A percentile compares a stretch with the other conserved stretches of the same genome.
Conservation (phyloP, 2,113 vertebrate species). For the Ancistrus triradiatus region DNA sequence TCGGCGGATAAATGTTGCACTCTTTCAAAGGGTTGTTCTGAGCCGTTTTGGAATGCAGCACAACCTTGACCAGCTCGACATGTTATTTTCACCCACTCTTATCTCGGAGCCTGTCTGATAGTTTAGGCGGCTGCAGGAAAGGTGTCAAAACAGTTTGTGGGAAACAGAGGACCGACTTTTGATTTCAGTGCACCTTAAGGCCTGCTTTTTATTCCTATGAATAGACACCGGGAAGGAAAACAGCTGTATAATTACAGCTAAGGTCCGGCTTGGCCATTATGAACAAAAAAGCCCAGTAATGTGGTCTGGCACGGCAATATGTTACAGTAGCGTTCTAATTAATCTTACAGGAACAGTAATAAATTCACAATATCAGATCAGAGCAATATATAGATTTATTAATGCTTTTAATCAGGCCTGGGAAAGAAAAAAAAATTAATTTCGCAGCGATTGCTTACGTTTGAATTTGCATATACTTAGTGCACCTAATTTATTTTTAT, state of each 20-base stretch:
- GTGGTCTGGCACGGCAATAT: constrained; percentile 96
- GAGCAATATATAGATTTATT: constrained; percentile 99
- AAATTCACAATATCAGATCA: constrained; percentile 99
- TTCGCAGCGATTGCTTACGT: constrained; percentile 99
- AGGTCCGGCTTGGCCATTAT: constrained; percentile 97
- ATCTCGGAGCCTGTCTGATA: constrained; percentile 72
- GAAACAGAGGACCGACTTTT: constrained; percentile 67
- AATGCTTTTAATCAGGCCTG: constrained; percentile 99
- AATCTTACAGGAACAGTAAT: constrained; percentile 99
- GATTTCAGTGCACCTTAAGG: constrained; percentile 41
- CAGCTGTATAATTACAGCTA: constrained; percentile 96
- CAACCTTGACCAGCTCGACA: constrained; percentile 89
- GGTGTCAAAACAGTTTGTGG: constrained; percentile 66
- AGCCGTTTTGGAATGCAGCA: constrained; percentile 77
- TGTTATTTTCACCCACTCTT: constrained; percentile 77
- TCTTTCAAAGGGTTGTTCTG: constrained; percentile 44
- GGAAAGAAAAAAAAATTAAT: constrained; percentile 99
- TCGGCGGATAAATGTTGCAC: constrained; percentile 53
- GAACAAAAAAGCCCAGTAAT: constrained; percentile 97
- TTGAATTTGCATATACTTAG: constrained; percentile 99
- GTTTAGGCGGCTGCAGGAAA: constrained; percentile 68
- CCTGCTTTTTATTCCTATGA: constrained; percentile 72
- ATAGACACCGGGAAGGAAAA: constrained; percentile 84
- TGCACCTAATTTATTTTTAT: constrained; percentile 97
- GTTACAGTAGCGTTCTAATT: constrained; percentile 98